Evolutionary conservation across 2,797 vertebrate genomes (phyloP).

Genomic region (Neosilurus hyrtlii): DNA sequence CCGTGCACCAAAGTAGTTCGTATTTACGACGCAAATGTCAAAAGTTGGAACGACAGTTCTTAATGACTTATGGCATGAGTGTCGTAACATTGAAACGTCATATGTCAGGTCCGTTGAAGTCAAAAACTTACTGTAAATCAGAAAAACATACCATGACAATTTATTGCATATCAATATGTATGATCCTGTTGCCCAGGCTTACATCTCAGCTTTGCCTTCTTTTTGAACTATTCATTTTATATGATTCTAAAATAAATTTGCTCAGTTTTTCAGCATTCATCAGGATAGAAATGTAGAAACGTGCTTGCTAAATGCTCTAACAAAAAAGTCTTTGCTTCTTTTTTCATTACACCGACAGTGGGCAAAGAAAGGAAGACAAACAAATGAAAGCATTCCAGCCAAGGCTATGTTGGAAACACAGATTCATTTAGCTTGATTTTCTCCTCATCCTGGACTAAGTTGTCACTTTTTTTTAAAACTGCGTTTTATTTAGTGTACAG

Average conservation of each 20-base stretch:
- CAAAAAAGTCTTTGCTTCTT: neutral
- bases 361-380: slow-evolving; percentile 44
- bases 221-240: neutral
- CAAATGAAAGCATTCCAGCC: slow-evolving; percentile 51
- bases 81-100: no score
- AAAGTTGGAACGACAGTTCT: no score
- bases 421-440: slow-evolving; percentile 48
- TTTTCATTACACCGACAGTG: neutral
- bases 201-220: neutral
- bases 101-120: no score
- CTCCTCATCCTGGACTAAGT: slow-evolving; percentile 59
- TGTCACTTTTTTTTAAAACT: slow-evolving; percentile 66
- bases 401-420: slow-evolving; percentile 34
- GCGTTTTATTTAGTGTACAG: slow-evolving; percentile 64
- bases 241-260: neutral
- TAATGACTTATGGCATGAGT: no score
- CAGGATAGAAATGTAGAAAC: slow-evolving; percentile 3
- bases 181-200: neutral
- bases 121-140: neutral
- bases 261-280: neutral
- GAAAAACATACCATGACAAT: neutral
- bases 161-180: neutral
- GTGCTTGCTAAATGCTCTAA: neutral
- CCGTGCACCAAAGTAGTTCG: no score
- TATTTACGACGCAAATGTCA: no score